Conservation (phyloP, 2,888 invertebrate genomes). For the Cheilosia vernalis region DNA sequence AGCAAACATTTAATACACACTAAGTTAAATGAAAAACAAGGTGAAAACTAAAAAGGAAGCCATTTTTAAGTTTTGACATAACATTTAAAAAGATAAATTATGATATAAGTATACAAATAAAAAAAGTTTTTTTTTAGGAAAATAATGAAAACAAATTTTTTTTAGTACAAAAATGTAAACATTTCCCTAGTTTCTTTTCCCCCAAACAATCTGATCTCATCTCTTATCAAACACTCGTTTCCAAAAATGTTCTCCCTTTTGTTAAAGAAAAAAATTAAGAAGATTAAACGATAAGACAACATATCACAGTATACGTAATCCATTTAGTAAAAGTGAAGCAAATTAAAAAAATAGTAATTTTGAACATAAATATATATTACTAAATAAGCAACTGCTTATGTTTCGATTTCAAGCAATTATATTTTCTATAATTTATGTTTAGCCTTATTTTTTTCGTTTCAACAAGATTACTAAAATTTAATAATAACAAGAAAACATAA, state of each 20-base stretch:
- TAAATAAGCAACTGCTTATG: constrained; percentile 4
- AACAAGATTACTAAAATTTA: constrained; percentile 43
- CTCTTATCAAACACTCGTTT: background rate
- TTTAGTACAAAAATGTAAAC: constrained; percentile 12
- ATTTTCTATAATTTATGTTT: constrained; percentile 10
- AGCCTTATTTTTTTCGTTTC: constrained; percentile 31
- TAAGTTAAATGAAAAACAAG: constrained; percentile 35
- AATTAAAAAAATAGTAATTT: constrained; percentile 27
- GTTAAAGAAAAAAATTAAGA: constrained; percentile 33
- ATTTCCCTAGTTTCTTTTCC: background rate
- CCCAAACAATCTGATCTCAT: background rate
- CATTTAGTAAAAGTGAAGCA: constrained; percentile 30
- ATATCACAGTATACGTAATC: constrained; percentile 76
- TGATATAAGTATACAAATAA: constrained; percentile 62
- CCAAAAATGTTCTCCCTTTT: constrained; percentile 6
- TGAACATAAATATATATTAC: constrained; percentile 16
- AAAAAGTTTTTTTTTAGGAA: constrained; percentile 47
- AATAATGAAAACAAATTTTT: constrained; percentile 14
- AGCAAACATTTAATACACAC: constrained; percentile 45
- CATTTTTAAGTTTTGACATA: constrained; percentile 73
- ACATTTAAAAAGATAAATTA: constrained; percentile 52
- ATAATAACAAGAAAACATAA: constrained; percentile 29
- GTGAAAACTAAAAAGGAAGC: constrained; percentile 34
- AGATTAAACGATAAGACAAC: constrained; percentile 69
- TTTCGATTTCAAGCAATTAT: constrained; percentile 6